These are phyloP conservation scores for Aricia artaxerxes DNA, from an alignment of 2,888 invertebrate genomes.

Conservation along the genomic window DNA sequence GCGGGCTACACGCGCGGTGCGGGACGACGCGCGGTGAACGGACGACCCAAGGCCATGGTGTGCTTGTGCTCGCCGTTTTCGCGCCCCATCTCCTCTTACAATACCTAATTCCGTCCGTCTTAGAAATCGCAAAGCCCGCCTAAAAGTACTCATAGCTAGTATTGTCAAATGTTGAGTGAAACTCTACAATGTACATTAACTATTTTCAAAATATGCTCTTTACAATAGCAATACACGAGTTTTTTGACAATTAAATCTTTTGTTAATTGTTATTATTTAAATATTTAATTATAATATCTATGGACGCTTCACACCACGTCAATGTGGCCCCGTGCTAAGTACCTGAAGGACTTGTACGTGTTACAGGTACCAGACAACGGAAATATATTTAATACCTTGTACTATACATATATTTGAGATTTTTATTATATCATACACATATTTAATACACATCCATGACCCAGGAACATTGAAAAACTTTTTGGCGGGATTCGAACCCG, in stretches of 20 bases:
- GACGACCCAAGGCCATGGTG: slow-evolving; percentile 71
- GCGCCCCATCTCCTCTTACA: slow-evolving; percentile 26
- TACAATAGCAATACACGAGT: neutral
- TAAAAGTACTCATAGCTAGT: neutral
- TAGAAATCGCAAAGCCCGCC: neutral
- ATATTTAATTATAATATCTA: neutral
- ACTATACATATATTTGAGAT: too few relatives aligned
- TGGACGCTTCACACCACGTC: too few relatives aligned
- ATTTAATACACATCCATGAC: too few relatives aligned
- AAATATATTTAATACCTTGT: too few relatives aligned
- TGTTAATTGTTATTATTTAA: neutral
- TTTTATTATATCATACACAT: too few relatives aligned
- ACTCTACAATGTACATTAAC: neutral
- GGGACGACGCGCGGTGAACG: slow-evolving; percentile 74
- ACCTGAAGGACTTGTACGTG: too few relatives aligned
- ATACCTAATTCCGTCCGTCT: neutral
- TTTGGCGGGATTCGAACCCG: too few relatives aligned
- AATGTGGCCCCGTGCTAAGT: too few relatives aligned
- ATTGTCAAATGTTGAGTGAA: neutral
- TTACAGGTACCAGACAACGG: too few relatives aligned
- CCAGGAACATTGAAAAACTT: too few relatives aligned
- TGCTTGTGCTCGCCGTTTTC: slow-evolving; percentile 43
- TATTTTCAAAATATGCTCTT: neutral
- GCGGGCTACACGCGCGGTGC: slow-evolving; percentile 69
- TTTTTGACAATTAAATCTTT: neutral